phyloP scores from a whole-genome alignment of 2,797 vertebrate genomes.

The Aeoliscus strigatus region DNA sequence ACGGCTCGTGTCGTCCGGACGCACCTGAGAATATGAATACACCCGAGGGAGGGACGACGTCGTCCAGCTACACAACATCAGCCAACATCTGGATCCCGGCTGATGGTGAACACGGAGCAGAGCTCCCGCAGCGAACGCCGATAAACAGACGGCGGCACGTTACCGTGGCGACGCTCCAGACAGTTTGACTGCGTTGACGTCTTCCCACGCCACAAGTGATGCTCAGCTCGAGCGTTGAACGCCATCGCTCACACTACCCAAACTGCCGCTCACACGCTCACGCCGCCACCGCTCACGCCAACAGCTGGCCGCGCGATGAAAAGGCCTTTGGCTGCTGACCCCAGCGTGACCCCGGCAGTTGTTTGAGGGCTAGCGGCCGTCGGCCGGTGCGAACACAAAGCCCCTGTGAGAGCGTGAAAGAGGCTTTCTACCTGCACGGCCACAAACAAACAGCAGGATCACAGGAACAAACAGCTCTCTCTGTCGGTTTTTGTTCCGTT shows the following conservation, averaged over 20 bases:
- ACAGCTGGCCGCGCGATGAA: too few relatives aligned
- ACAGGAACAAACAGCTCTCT: slow-evolving; percentile 25
- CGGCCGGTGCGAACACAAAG: slow-evolving; percentile 34
- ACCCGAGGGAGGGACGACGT: not conserved
- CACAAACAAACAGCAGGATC: slow-evolving; percentile 60
- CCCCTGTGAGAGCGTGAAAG: slow-evolving; percentile 44
- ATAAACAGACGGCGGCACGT: too few relatives aligned
- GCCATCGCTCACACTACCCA: too few relatives aligned
- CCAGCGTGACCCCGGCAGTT: slow-evolving; percentile 3
- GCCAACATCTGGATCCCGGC: not conserved
- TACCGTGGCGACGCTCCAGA: too few relatives aligned
- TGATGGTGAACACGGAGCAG: not conserved
- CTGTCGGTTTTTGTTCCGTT: not conserved
- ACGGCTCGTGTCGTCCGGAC: too few relatives aligned
- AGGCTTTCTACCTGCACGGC: slow-evolving; percentile 31
- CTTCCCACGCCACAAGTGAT: too few relatives aligned
- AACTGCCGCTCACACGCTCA: too few relatives aligned
- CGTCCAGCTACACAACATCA: not conserved
- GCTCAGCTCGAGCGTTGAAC: too few relatives aligned
- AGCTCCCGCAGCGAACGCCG: too few relatives aligned
- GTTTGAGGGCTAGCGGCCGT: slow-evolving; percentile 31
- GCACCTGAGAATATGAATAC: not conserved
- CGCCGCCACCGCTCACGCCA: too few relatives aligned
- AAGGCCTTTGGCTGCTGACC: too few relatives aligned
- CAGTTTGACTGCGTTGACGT: too few relatives aligned